Conservation (phyloP, 1,140 invertebrate genomes). For the Latrodectus geometricus region DNA sequence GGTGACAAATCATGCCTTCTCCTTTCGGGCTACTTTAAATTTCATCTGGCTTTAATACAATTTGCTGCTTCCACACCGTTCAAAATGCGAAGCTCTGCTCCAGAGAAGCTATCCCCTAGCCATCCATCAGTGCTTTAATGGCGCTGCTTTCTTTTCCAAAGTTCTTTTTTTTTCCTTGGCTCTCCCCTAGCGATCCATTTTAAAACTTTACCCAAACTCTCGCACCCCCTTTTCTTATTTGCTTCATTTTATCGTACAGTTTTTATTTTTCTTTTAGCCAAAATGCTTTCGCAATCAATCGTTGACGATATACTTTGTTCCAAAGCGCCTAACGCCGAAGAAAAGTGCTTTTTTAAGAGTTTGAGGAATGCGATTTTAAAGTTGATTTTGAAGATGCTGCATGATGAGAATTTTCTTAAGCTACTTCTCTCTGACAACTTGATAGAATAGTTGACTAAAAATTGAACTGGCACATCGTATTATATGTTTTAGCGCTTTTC, state of each 20-base stretch:
- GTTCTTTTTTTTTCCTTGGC: background rate
- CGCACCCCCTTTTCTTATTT: conserved; percentile 9
- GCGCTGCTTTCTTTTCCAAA: conserved; percentile 15
- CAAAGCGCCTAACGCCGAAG: background rate
- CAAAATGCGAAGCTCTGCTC: conserved; percentile 42
- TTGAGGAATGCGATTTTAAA: conserved; percentile 4
- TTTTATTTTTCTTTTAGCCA: background rate
- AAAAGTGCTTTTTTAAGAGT: conserved; percentile 9
- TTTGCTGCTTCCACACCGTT: conserved; percentile 57
- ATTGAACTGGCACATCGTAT: background rate
- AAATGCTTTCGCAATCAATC: background rate
- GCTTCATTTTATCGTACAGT: background rate
- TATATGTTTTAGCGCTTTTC: no score
- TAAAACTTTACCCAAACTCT: conserved; percentile 24
- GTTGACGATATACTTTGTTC: conserved; percentile 42
- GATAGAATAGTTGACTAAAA: background rate
- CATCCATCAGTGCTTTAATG: conserved; percentile 55
- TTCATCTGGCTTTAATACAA: conserved; percentile 57
- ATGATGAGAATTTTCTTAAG: conserved; percentile 26
- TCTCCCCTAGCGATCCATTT: conserved; percentile 26
- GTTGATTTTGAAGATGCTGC: conserved; percentile 42
- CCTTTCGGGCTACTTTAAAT: conserved; percentile 55
- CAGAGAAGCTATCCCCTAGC: background rate
- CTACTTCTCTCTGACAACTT: background rate
- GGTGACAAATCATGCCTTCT: conserved; percentile 43